phyloP scores from a whole-genome alignment of 2,113 vertebrate species.

The Galeopterus variegatus region DNA sequence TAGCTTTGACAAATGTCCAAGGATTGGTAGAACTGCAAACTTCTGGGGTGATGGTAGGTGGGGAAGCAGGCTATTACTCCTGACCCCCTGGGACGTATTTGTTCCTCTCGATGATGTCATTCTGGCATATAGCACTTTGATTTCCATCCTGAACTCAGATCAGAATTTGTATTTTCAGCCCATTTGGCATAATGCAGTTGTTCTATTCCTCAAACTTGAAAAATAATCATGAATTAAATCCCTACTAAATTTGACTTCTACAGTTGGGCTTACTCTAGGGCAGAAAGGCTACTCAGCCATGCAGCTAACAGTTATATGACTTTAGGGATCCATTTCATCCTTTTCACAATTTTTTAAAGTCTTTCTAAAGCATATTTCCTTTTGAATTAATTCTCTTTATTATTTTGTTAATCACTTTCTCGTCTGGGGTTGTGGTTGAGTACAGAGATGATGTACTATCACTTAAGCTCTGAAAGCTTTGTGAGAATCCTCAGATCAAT shows the following conservation, averaged over 20 bases:
- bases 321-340: not conserved
- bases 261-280: not conserved
- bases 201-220: constrained; percentile 22
- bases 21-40: not conserved
- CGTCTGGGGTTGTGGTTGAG: not conserved
- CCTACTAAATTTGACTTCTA: not conserved
- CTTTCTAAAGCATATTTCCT: constrained; percentile 28
- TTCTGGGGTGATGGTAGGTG: not conserved
- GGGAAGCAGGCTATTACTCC: not conserved
- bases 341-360: constrained; percentile 6
- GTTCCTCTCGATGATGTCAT: not conserved
- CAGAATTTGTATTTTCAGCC: constrained; percentile 23
- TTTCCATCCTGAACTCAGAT: constrained; percentile 11
- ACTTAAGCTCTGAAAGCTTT: not conserved
- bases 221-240: constrained; percentile 68
- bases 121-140: not conserved
- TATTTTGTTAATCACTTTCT: constrained; percentile 29
- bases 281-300: not conserved
- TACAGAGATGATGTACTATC: not conserved
- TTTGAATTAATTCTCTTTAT: constrained; percentile 14
- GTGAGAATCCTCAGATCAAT: not conserved
- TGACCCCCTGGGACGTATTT: rapidly evolving
- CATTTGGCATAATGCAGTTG: constrained; percentile 20
- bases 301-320: not conserved
- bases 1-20: not conserved